These are phyloP conservation scores for Drosophila mulleri DNA, from an alignment of 2,888 invertebrate genomes.

Conservation along the genomic window DNA sequence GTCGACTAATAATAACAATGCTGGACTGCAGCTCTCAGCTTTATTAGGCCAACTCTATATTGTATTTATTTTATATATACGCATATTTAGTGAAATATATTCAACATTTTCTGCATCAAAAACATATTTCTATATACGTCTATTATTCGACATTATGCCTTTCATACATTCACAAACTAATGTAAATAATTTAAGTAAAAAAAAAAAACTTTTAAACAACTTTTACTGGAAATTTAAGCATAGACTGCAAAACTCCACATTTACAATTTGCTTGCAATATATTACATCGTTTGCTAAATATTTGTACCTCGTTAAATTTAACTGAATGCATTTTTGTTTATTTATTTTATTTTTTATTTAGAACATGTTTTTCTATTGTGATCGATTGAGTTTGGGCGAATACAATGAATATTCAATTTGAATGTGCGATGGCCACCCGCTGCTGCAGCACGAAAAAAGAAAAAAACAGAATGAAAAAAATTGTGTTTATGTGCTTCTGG, in stretches of 20 bases:
- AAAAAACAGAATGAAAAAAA: slow-evolving; percentile 9
- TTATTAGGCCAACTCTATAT: not conserved
- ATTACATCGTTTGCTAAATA: not conserved
- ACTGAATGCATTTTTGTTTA: slow-evolving; percentile 12
- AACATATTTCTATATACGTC: too few species aligned
- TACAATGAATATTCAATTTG: slow-evolving; percentile 29
- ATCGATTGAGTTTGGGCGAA: slow-evolving; percentile 19
- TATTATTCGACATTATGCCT: too few species aligned
- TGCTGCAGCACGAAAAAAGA: not conserved
- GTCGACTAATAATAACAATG: too few species aligned
- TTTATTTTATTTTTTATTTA: slow-evolving; percentile 12
- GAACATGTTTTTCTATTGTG: slow-evolving; percentile 25
- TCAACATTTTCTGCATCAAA: too few species aligned
- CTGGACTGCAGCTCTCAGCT: too few species aligned
- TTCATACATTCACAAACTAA: not conserved
- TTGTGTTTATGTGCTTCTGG: slow-evolving; percentile 15
- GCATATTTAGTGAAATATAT: too few species aligned
- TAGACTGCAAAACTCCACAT: too few species aligned
- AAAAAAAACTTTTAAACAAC: not conserved
- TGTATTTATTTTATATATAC: not conserved
- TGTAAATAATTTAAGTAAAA: not conserved
- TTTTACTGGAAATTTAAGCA: too few species aligned
- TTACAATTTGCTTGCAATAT: not conserved
- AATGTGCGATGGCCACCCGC: slow-evolving; percentile 21
- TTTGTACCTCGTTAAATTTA: not conserved